phyloP scores from a whole-genome alignment of 2,888 invertebrate species.

The Alsophila aescularia region DNA sequence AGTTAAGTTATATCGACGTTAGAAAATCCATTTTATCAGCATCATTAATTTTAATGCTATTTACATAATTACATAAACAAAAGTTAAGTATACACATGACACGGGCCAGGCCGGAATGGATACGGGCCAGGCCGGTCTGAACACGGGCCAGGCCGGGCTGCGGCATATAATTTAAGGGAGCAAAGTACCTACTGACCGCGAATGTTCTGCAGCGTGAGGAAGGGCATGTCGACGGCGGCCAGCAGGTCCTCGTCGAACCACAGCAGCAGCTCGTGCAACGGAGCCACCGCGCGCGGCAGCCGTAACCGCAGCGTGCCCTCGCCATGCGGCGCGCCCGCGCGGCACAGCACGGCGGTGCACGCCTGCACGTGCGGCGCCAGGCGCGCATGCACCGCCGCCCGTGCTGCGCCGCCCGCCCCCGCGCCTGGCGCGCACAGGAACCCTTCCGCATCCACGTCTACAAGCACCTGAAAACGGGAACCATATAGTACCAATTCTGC shows the following conservation, averaged over 20 bases:
- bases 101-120: no score
- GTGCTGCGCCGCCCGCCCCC: conserved; percentile 45
- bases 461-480: conserved; percentile 50
- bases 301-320: conserved; percentile 56
- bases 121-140: no score
- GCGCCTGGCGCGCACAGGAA: conserved; percentile 44
- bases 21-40: no score
- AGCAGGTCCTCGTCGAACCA: conserved; percentile 94
- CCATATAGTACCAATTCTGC: no score
- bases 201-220: conserved; percentile 89
- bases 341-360: conserved; percentile 88
- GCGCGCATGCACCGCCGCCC: conserved; percentile 47
- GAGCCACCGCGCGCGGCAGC: conserved; percentile 67
- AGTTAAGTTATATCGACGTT: no score
- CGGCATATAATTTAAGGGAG: conserved; percentile 70
- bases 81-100: no score
- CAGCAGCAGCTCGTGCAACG: conserved; percentile 88
- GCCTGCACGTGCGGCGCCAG: conserved; percentile 83
- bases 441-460: conserved; percentile 53
- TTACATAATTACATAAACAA: no score
- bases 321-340: conserved; percentile 73
- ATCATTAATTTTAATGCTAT: no score
- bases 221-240: conserved; percentile 90
- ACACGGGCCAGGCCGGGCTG: no score
- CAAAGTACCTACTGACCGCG: conserved; percentile 88